Conservation (phyloP, 2,113 vertebrate genomes). For the Epinephelus moara region DNA sequence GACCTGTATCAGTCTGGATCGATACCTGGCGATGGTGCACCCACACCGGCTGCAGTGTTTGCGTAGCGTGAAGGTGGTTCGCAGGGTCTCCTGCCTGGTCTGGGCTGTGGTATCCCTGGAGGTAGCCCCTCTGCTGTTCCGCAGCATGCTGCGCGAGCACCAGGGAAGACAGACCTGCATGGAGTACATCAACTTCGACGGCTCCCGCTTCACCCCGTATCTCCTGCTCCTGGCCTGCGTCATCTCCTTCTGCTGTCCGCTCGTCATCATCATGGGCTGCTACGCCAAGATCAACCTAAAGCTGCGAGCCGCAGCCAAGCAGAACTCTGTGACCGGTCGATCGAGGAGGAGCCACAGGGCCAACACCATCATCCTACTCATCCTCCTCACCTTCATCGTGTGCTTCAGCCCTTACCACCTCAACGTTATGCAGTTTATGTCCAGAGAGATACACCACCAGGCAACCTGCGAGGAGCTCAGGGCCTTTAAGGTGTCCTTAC, state of each 20-base stretch:
- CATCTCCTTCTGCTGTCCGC: slow-evolving; percentile 85
- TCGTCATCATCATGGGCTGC: slow-evolving; percentile 86
- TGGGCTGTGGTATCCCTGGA: slow-evolving; percentile 86
- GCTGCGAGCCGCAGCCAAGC: slow-evolving; percentile 80
- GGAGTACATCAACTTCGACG: slow-evolving; percentile 87
- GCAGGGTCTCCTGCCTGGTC: slow-evolving; percentile 79
- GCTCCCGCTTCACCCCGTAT: slow-evolving; percentile 77
- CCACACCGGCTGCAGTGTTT: slow-evolving; percentile 76
- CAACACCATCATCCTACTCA: slow-evolving; percentile 85
- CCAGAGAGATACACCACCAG: slow-evolving; percentile 75
- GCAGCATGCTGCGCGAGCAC: slow-evolving; percentile 70
- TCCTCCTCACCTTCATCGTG: slow-evolving; percentile 84
- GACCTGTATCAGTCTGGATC: slow-evolving; percentile 89
- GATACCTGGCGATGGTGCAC: slow-evolving; percentile 88
- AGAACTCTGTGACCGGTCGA: slow-evolving; percentile 77
- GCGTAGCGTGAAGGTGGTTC: slow-evolving; percentile 75
- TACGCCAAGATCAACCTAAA: slow-evolving; percentile 86
- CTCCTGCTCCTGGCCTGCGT: slow-evolving; percentile 83
- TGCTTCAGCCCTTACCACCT: slow-evolving; percentile 90
- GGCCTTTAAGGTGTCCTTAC: slow-evolving; percentile 86
- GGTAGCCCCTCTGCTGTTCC: slow-evolving; percentile 82
- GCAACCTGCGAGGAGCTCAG: slow-evolving; percentile 81
- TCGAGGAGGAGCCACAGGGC: slow-evolving; percentile 80
- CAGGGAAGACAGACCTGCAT: slow-evolving; percentile 85
- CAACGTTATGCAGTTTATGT: slow-evolving; percentile 87